Percentiles rank a stretch among this genome's conserved stretches.
phyloP scores from a whole-genome alignment of 2,888 invertebrate genomes.

The Pseudanteris insignis region DNA sequence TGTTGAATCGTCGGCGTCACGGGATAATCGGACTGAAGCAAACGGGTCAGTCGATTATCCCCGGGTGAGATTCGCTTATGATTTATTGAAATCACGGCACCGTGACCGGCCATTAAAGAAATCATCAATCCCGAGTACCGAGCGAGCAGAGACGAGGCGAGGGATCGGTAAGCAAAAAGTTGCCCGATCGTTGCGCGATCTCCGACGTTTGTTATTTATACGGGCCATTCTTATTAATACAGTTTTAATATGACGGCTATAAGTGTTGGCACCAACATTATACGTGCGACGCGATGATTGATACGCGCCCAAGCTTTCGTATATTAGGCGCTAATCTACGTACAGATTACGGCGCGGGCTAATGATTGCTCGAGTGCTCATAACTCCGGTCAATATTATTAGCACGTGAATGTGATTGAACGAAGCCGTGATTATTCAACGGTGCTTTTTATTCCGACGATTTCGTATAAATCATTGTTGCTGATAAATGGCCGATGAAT shows the following conservation, averaged over 20 bases:
- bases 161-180: neutral
- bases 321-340: constrained; percentile 17
- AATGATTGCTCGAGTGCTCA: constrained; percentile 28
- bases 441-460: constrained; percentile 2
- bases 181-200: neutral
- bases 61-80: constrained; percentile 26
- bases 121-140: constrained; percentile 22
- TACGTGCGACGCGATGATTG: constrained; percentile 21
- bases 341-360: constrained; percentile 26
- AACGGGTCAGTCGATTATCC: constrained; percentile 25
- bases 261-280: constrained; percentile 10
- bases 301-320: constrained; percentile 18
- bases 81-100: constrained; percentile 30
- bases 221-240: constrained; percentile 20
- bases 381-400: constrained; percentile 31
- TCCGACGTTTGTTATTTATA: constrained; percentile 13
- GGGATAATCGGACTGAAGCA: too few relatives aligned
- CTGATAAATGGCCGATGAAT: too few relatives aligned
- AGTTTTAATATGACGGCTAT: constrained; percentile 27
- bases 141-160: constrained; percentile 10
- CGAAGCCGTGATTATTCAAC: constrained; percentile 13
- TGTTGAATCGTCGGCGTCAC: too few relatives aligned
- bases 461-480: too few relatives aligned
- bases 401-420: constrained; percentile 18
- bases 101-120: constrained; percentile 26